These are phyloP conservation scores for Macrosiphum euphorbiae DNA, from an alignment of 2,888 invertebrate genomes.

Conservation along the genomic window DNA sequence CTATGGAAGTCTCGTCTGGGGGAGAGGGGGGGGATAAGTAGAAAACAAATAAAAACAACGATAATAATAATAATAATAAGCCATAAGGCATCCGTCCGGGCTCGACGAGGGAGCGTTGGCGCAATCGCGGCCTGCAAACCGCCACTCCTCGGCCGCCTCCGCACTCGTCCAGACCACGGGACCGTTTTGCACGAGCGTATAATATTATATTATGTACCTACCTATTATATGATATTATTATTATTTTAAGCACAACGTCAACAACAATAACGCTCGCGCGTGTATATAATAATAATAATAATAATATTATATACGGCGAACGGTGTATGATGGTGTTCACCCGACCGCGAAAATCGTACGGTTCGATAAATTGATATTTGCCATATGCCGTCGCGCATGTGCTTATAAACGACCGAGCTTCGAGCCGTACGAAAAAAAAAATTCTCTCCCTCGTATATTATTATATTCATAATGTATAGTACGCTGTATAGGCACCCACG, in stretches of 20 bases:
- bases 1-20: not conserved
- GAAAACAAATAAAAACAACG: not conserved
- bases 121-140: not conserved
- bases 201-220: not conserved
- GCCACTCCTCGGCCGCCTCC: not conserved
- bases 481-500: not conserved
- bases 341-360: conserved; percentile 60
- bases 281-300: not conserved
- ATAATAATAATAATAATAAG: not conserved
- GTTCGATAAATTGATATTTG: conserved; percentile 60
- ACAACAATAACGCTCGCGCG: not conserved
- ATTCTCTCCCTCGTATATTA: not conserved
- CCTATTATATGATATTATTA: not conserved
- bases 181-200: not conserved
- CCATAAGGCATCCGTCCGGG: conserved; percentile 30
- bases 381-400: conserved; percentile 28
- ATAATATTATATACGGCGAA: not conserved
- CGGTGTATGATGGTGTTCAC: not conserved
- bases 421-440: not conserved
- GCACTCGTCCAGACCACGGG: not conserved
- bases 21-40: not conserved
- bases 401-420: conserved; percentile 33
- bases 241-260: not conserved
- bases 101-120: not conserved
- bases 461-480: not conserved